These are phyloP conservation scores for Amphimallon solstitiale DNA, from an alignment of 2,888 invertebrate species.

Conservation along the genomic window DNA sequence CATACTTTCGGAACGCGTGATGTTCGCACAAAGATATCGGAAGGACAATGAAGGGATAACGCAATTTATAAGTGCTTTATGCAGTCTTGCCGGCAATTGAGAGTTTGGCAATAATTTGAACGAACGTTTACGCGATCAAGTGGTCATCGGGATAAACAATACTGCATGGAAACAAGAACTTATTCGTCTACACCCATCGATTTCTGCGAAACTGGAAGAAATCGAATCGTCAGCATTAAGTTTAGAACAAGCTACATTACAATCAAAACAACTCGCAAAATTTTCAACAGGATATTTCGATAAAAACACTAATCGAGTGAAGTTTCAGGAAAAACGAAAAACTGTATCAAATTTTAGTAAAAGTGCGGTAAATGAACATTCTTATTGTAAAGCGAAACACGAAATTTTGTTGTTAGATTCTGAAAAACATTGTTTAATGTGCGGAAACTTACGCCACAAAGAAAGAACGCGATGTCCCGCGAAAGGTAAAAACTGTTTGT, in stretches of 20 bases:
- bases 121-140: conserved; percentile 38
- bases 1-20: conserved; percentile 26
- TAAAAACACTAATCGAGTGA: no score
- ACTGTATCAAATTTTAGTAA: no score
- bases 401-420: no score
- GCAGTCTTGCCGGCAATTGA: conserved; percentile 36
- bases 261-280: no score
- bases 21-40: conserved; percentile 6
- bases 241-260: conserved; percentile 15
- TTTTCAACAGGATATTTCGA: no score
- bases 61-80: conserved; percentile 31
- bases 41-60: background rate
- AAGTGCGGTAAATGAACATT: no score
- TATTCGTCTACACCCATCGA: conserved; percentile 34
- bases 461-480: no score
- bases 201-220: conserved; percentile 34
- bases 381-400: no score
- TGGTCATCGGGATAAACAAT: conserved; percentile 38
- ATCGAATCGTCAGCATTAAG: conserved; percentile 36
- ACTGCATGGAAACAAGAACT: conserved; percentile 37
- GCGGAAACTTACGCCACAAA: no score
- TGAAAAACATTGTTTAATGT: no score
- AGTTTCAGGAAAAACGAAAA: no score
- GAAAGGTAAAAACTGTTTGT: no score
- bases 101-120: conserved; percentile 32